A percentile compares a stretch with the other conserved stretches of the same genome.
phyloP scores from a whole-genome alignment of 2,797 vertebrate genomes.

The Scomberomorus guttatus region DNA sequence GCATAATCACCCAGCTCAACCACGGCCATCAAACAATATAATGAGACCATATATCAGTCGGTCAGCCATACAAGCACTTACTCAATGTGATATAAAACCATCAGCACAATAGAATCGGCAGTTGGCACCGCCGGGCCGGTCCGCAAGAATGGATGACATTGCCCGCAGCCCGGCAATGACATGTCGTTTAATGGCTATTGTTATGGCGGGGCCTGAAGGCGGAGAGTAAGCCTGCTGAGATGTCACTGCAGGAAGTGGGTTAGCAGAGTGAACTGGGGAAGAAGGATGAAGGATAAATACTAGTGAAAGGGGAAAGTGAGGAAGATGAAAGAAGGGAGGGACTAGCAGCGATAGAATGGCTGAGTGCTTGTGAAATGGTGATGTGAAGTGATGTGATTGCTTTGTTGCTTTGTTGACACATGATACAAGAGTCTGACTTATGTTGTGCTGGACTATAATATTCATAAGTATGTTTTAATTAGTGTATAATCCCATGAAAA shows the following conservation, averaged over 20 bases:
- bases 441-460: not conserved
- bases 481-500: no score
- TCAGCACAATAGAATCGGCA: conserved; percentile 56
- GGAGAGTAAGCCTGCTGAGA: conserved; percentile 34
- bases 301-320: not conserved
- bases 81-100: conserved; percentile 77
- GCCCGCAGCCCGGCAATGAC: conserved; percentile 67
- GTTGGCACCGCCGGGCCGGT: not conserved
- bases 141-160: conserved; percentile 69
- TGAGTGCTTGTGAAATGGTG: not conserved
- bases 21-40: conserved; percentile 82
- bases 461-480: no score
- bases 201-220: conserved; percentile 54
- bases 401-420: not conserved
- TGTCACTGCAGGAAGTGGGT: conserved; percentile 46
- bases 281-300: conserved; percentile 21
- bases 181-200: conserved; percentile 63
- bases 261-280: conserved; percentile 18
- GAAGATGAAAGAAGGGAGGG: not conserved
- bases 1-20: conserved; percentile 79
- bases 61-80: conserved; percentile 66
- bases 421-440: not conserved
- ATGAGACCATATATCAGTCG: conserved; percentile 81
- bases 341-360: not conserved
- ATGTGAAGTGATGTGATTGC: no score